These are phyloP conservation scores for Oxyruncus cristatus DNA, from an alignment of 2,113 vertebrate species.

Conservation along the genomic window DNA sequence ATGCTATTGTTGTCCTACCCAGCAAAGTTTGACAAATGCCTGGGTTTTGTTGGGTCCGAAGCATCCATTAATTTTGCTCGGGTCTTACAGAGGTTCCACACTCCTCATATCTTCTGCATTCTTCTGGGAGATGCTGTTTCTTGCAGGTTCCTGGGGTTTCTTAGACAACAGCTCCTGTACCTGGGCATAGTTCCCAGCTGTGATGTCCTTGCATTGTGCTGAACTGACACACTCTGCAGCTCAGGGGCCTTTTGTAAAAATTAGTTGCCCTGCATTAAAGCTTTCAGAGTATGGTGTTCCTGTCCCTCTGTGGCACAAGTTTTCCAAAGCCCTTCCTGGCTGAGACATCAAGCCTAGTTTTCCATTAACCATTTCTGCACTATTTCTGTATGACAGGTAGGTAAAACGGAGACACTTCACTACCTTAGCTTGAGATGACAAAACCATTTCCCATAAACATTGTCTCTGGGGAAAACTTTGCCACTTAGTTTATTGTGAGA, in stretches of 20 bases:
- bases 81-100: background rate
- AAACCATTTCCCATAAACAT: background rate
- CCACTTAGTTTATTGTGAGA: background rate
- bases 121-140: background rate
- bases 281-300: background rate
- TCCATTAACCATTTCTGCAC: background rate
- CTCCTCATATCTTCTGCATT: background rate
- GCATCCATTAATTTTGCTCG: background rate
- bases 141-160: background rate
- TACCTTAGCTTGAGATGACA: background rate
- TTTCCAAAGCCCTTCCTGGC: background rate
- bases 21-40: background rate
- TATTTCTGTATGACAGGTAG: background rate
- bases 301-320: background rate
- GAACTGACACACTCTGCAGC: background rate
- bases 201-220: background rate
- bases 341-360: background rate
- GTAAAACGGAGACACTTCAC: background rate
- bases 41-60: background rate
- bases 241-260: background rate
- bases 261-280: background rate
- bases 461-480: background rate
- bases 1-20: background rate
- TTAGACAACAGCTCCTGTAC: background rate
- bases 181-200: background rate